Conservation (phyloP, 2,888 invertebrate species). For the Toxonevra muliebris region DNA sequence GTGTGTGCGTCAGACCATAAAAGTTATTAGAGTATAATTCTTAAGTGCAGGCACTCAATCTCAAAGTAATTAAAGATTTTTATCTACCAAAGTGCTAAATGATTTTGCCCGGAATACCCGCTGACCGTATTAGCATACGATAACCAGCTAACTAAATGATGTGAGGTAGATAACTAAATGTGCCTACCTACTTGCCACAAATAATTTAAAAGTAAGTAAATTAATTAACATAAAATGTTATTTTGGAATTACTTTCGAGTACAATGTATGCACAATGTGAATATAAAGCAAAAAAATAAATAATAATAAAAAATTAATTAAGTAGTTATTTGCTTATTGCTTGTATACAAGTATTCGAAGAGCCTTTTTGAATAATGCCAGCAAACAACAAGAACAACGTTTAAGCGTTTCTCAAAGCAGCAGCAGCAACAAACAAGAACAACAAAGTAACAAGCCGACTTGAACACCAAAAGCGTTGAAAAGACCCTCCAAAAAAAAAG, state of each 20-base stretch:
- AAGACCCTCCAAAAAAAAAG: not conserved
- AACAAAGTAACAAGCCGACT: not conserved
- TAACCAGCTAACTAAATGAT: not conserved
- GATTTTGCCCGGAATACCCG: too few species aligned
- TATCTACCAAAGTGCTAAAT: too few species aligned
- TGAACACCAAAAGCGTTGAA: conserved; percentile 4
- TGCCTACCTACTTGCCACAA: too few species aligned
- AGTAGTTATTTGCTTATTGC: conserved; percentile 37
- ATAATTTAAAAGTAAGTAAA: not conserved
- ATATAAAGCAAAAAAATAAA: not conserved
- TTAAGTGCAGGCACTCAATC: too few species aligned
- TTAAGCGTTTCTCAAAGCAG: too few species aligned
- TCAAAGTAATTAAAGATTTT: too few species aligned
- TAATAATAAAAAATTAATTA: conserved; percentile 36
- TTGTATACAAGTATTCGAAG: conserved; percentile 20
- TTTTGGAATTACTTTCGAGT: too few species aligned
- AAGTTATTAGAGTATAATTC: too few species aligned
- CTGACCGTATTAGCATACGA: too few species aligned
- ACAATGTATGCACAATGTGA: not conserved
- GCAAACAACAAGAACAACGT: conserved; percentile 11
- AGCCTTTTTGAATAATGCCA: not conserved
- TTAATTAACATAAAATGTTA: not conserved
- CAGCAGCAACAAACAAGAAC: conserved; percentile 4
- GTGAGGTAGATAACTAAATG: not conserved
- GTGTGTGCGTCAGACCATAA: too few species aligned